Conservation (phyloP, 2,113 vertebrate species). For the Bucco capensis region DNA sequence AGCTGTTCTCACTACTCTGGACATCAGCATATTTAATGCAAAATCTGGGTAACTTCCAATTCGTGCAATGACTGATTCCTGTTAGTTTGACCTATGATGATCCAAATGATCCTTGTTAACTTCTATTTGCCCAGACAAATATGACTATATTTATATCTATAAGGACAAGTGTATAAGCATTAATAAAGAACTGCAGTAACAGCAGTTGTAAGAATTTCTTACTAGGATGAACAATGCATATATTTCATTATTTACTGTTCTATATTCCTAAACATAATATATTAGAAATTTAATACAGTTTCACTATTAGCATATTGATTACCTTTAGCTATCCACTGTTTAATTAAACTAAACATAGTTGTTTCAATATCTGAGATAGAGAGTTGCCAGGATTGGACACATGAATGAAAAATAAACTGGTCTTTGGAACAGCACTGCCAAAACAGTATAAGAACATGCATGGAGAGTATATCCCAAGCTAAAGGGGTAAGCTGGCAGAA, state of each 20-base stretch:
- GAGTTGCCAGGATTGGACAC: too few relatives aligned
- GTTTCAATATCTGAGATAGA: neutral
- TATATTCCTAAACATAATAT: neutral
- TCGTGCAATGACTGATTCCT: neutral
- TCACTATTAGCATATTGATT: neutral
- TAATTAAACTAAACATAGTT: neutral
- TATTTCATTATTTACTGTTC: neutral
- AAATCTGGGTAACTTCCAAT: neutral
- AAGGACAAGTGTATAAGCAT: neutral
- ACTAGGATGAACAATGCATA: neutral
- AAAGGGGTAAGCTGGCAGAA: neutral
- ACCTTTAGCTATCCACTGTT: neutral
- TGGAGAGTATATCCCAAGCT: neutral
- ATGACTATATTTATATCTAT: neutral
- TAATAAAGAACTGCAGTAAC: neutral
- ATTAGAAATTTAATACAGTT: neutral
- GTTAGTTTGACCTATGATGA: neutral
- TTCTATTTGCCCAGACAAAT: neutral
- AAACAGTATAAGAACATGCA: neutral
- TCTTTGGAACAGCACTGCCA: neutral
- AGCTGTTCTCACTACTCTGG: neutral
- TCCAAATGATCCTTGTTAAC: neutral
- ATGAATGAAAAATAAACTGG: neutral
- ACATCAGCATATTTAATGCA: neutral
- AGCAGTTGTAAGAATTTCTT: neutral